These are phyloP conservation scores for Crepidodera aurea DNA, from an alignment of 2,888 invertebrate species.

Conservation along the genomic window DNA sequence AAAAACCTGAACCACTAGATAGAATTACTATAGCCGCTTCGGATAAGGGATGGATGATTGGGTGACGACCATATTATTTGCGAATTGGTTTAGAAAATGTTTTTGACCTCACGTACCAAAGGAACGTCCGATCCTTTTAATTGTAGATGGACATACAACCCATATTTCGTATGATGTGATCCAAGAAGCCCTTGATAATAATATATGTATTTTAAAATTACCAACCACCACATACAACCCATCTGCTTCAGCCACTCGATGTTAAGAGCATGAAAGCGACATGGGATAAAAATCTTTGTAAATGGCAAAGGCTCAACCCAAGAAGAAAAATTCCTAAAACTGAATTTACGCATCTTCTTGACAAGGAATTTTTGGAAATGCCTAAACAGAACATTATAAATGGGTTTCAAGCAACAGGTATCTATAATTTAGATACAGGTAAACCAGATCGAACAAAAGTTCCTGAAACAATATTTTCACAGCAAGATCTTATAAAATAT, in stretches of 20 bases:
- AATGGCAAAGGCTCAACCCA: too few species aligned
- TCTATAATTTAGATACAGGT: too few species aligned
- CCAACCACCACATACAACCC: background rate
- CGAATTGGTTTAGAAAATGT: background rate
- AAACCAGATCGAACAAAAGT: too few species aligned
- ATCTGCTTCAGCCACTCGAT: background rate
- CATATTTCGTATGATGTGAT: background rate
- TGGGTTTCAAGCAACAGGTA: too few species aligned
- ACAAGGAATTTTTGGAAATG: too few species aligned
- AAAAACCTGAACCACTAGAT: background rate
- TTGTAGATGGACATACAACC: background rate
- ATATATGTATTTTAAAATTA: background rate
- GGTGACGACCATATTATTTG: background rate
- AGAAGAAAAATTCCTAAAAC: too few species aligned
- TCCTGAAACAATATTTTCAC: too few species aligned
- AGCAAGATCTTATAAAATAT: too few species aligned
- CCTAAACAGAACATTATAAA: too few species aligned
- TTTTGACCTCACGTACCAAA: background rate
- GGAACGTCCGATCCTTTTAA: background rate
- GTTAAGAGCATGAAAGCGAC: background rate
- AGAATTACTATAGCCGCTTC: background rate
- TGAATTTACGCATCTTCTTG: too few species aligned
- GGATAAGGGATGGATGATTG: background rate
- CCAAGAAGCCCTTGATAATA: background rate
- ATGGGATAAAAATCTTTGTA: too few species aligned